Evolutionary conservation across 2,888 invertebrate species (phyloP).

Genomic region (Tetragonula carbonaria): DNA sequence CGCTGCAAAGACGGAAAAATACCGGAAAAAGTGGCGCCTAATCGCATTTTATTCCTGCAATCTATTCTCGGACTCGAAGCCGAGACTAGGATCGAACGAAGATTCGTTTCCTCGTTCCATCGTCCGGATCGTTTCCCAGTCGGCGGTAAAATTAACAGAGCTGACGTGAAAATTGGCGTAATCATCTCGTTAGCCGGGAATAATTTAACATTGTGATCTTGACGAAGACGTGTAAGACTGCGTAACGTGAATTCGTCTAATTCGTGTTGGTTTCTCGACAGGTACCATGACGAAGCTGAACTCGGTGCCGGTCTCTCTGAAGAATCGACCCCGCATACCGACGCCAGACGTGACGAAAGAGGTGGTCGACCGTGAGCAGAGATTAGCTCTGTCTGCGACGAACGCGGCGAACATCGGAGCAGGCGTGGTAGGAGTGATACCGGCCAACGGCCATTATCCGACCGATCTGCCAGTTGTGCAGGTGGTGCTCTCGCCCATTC

Average conservation of each 20-base stretch:
- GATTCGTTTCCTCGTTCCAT: conserved; percentile 49
- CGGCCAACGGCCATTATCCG: conserved; percentile 84
- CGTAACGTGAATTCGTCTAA: background rate
- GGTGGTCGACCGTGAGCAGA: conserved; percentile 89
- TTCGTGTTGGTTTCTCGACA: conserved; percentile 75
- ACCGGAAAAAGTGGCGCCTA: conserved; percentile 39
- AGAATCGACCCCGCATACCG: conserved; percentile 94
- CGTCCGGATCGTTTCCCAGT: conserved; percentile 12
- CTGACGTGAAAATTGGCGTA: conserved; percentile 8
- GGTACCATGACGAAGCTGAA: conserved; percentile 89
- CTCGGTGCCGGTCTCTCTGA: conserved; percentile 88
- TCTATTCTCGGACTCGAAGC: background rate
- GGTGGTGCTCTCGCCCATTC: conserved; percentile 92
- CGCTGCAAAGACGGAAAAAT: conserved; percentile 23
- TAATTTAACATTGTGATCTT: background rate
- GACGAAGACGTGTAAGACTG: background rate
- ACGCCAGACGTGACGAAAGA: conserved; percentile 95
- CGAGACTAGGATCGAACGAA: background rate
- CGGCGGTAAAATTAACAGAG: conserved; percentile 38
- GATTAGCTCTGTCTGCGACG: conserved; percentile 85
- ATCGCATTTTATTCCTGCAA: background rate
- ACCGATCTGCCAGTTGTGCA: conserved; percentile 90
- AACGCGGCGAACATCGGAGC: conserved; percentile 84
- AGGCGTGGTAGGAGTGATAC: conserved; percentile 89
- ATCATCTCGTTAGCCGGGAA: conserved; percentile 21